Evolutionary conservation across 2,888 invertebrate genomes (phyloP).

Genomic region (Lycaena phlaeas): DNA sequence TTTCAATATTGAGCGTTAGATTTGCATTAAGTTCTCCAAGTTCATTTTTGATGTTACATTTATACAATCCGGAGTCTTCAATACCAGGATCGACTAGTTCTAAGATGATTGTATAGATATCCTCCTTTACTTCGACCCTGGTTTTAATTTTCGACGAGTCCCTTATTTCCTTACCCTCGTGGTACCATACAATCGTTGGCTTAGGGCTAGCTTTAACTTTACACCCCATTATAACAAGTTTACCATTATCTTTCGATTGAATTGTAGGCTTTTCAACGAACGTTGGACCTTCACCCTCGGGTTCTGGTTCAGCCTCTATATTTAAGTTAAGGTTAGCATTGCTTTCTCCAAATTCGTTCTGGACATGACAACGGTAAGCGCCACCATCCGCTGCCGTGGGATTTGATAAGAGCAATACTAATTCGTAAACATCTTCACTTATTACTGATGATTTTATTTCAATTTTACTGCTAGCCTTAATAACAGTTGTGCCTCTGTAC

Average conservation of each 20-base stretch:
- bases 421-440: slow-evolving; percentile 90
- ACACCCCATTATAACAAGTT: slow-evolving; percentile 66
- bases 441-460: slow-evolving; percentile 83
- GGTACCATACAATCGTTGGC: slow-evolving; percentile 67
- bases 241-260: slow-evolving; percentile 78
- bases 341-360: slow-evolving; percentile 96
- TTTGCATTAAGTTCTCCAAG: slow-evolving; percentile 98
- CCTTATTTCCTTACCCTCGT: slow-evolving; percentile 76
- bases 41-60: slow-evolving; percentile 96
- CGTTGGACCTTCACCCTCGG: slow-evolving; percentile 93
- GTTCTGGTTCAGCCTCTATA: slow-evolving; percentile 96
- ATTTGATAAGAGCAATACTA: slow-evolving; percentile 77
- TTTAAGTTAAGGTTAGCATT: slow-evolving; percentile 97
- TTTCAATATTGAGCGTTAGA: slow-evolving; percentile 97
- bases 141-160: slow-evolving; percentile 88
- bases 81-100: slow-evolving; percentile 92
- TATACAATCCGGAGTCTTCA: slow-evolving; percentile 97
- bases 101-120: slow-evolving; percentile 89
- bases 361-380: slow-evolving; percentile 89
- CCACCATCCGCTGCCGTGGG: slow-evolving; percentile 71
- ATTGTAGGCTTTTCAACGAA: slow-evolving; percentile 94
- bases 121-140: slow-evolving; percentile 82
- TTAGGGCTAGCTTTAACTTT: slow-evolving; percentile 66
- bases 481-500: slow-evolving; percentile 91
- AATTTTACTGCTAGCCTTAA: slow-evolving; percentile 89